Evolutionary conservation across 1,140 invertebrate species (phyloP), one percentile per base, ranked within the genome.

Genomic region (Orius insidiosus): DNA sequence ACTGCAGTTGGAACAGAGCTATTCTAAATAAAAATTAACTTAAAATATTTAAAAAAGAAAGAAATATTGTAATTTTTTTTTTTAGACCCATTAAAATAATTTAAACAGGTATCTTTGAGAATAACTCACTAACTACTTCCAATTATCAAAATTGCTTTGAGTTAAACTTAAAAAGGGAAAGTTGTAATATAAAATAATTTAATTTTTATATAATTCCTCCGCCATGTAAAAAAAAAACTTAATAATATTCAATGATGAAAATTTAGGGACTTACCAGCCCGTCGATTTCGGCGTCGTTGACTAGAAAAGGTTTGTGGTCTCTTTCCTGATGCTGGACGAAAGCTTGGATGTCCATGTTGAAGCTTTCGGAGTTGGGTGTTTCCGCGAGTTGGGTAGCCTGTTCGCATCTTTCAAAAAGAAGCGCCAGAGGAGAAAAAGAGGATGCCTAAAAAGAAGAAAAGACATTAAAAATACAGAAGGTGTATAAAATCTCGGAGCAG

Each of bases 391-490:
- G 76, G 1, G 90, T 95, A 7, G 93, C 93, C 57, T 92, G 74
- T 67, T 98, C 93, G 69, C 93, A 97, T 74, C 93, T 80, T 73
- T 98, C 90, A 63, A 97, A 85, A 13, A 98, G 74, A 47, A 95
- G 66, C 13, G 88, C 87, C 57, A 98, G 67, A 16, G 97, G 66
- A 2, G 93, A 63, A 94, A 97, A 3, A 98, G 65, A 0, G 92
- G 92, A 68, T 97, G 93, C 57, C 87, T 92, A 65, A 52, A 69
- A 65, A 34, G 55, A n/a, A 36, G 39, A 50, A 48, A 18, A 24
- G 24, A 24, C n/a, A n/a, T n/a, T n/a, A n/a, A n/a, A n/a, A n/a
- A n/a, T n/a, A n/a, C n/a, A n/a, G n/a, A n/a, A n/a, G n/a, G n/a
- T n/a, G n/a, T n/a, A n/a, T n/a, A n/a, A n/a, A n/a, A n/a, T n/a